Evolutionary conservation across 2,888 invertebrate species (phyloP).

Genomic region (Cyrtodaria siliqua): DNA sequence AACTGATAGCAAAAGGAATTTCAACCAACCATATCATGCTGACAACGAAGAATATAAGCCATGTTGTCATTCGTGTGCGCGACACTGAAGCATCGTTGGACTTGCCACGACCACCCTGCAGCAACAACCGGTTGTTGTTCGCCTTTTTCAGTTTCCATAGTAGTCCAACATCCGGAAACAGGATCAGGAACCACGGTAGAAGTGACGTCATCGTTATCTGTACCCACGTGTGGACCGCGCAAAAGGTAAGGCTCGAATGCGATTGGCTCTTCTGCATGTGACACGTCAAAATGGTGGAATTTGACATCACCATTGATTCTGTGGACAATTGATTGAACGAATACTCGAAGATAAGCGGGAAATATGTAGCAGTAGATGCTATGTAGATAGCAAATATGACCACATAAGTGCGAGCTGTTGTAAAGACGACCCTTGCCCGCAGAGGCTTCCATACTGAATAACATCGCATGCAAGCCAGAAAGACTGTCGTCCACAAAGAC

Average conservation of each 20-base stretch:
- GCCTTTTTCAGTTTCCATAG: constrained; percentile 50
- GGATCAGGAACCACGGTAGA: constrained; percentile 54
- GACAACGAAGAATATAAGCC: constrained; percentile 52
- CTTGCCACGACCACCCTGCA: constrained; percentile 11
- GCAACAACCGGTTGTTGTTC: constrained; percentile 18
- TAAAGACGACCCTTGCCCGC: constrained; percentile 28
- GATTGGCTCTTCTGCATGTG: constrained; percentile 43
- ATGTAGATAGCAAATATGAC: constrained; percentile 23
- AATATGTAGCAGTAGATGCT: constrained; percentile 25
- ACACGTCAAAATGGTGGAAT: constrained; percentile 33
- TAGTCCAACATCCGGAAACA: constrained; percentile 45
- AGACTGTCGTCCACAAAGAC: constrained; percentile 56
- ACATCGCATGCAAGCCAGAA: constrained; percentile 50
- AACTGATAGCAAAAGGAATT: constrained; percentile 53
- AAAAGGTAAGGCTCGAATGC: constrained; percentile 20
- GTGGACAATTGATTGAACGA: constrained; percentile 33
- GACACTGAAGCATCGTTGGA: neutral
- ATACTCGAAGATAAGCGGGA: constrained; percentile 46
- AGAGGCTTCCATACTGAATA: constrained; percentile 56
- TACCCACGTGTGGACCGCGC: constrained; percentile 43
- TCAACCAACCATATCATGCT: constrained; percentile 59
- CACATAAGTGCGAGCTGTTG: constrained; percentile 27
- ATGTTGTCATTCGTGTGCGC: constrained; percentile 21
- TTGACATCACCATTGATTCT: constrained; percentile 10
- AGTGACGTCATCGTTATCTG: constrained; percentile 53